Evolutionary conservation across 2,113 vertebrate species (phyloP).

Genomic region (Dascyllus trimaculatus): DNA sequence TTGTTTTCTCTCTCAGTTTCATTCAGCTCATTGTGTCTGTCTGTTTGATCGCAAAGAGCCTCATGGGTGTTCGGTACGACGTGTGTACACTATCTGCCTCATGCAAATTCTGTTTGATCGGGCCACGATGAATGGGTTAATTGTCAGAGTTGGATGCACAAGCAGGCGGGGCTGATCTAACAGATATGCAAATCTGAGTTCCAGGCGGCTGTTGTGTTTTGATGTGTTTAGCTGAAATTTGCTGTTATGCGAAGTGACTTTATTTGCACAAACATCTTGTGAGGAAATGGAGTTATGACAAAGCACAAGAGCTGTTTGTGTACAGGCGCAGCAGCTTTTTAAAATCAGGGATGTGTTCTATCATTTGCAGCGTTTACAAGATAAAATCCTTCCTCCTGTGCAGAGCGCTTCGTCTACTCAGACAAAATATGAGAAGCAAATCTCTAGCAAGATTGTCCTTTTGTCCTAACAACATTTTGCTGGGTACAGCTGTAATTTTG

Average conservation of each 20-base stretch:
- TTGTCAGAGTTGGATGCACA: slow-evolving; percentile 32
- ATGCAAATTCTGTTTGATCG: slow-evolving; percentile 54
- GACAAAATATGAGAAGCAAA: slow-evolving; percentile 18
- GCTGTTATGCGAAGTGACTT: slow-evolving; percentile 14
- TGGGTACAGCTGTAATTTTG: slow-evolving; percentile 9
- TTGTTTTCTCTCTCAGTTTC: slow-evolving; percentile 7
- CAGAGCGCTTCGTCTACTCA: background rate
- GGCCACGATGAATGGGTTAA: slow-evolving; percentile 38
- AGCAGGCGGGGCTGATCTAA: slow-evolving; percentile 35
- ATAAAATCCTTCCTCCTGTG: slow-evolving; percentile 5
- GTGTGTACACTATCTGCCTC: slow-evolving; percentile 22
- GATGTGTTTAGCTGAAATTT: slow-evolving; percentile 23
- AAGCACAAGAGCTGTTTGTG: slow-evolving; percentile 19
- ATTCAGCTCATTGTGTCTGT: slow-evolving; percentile 1
- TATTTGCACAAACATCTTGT: background rate
- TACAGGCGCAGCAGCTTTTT: slow-evolving; percentile 9
- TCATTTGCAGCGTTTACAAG: slow-evolving; percentile 5
- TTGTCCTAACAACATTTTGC: slow-evolving; percentile 30
- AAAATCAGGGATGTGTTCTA: background rate
- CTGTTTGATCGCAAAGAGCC: slow-evolving; percentile 19
- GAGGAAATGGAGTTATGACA: slow-evolving; percentile 15
- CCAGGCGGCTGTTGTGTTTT: slow-evolving; percentile 29
- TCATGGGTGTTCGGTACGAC: slow-evolving; percentile 3
- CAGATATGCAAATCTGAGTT: slow-evolving; percentile 58
- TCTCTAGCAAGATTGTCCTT: slow-evolving; percentile 15